Conservation (phyloP, 53 echinoderm and acorn worm species). For the Henricia sp. region DNA sequence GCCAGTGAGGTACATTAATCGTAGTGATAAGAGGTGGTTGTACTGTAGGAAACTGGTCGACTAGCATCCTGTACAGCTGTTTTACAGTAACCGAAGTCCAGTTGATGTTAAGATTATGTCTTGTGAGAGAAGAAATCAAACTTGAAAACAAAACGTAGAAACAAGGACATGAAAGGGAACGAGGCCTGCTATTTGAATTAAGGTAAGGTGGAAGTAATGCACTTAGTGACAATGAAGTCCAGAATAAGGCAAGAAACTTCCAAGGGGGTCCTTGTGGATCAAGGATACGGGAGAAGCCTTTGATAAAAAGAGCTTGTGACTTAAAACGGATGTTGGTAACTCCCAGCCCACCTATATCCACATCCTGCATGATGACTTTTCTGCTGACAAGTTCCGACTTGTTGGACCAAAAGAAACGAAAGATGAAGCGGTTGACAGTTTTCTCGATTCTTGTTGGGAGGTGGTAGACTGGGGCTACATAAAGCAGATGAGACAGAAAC, state of each 20-base stretch:
- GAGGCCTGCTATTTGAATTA: not conserved
- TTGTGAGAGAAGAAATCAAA: not conserved
- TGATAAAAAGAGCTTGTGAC: not conserved
- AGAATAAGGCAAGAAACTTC: conserved; percentile 9
- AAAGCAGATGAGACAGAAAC: not conserved
- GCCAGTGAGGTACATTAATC: not conserved
- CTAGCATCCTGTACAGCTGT: not conserved
- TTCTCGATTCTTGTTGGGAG: not conserved
- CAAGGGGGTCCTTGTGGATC: not conserved
- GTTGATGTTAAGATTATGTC: not conserved
- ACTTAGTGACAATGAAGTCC: conserved; percentile 8
- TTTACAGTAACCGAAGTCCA: not conserved
- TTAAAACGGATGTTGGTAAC: not conserved
- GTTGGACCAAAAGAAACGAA: conserved; percentile 27
- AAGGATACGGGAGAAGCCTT: not conserved
- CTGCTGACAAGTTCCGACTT: conserved; percentile 25
- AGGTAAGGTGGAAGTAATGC: not conserved
- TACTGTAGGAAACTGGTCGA: not conserved
- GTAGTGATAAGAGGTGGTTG: not conserved
- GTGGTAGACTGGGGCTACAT: conserved; percentile 19
- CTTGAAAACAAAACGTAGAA: not conserved
- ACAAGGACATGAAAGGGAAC: not conserved
- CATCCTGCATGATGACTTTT: not conserved
- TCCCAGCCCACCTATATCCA: conserved; percentile 6
- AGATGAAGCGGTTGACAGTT: not conserved